These are phyloP conservation scores for Engystomops pustulosus DNA, from an alignment of 2,113 vertebrate species.

Conservation along the genomic window DNA sequence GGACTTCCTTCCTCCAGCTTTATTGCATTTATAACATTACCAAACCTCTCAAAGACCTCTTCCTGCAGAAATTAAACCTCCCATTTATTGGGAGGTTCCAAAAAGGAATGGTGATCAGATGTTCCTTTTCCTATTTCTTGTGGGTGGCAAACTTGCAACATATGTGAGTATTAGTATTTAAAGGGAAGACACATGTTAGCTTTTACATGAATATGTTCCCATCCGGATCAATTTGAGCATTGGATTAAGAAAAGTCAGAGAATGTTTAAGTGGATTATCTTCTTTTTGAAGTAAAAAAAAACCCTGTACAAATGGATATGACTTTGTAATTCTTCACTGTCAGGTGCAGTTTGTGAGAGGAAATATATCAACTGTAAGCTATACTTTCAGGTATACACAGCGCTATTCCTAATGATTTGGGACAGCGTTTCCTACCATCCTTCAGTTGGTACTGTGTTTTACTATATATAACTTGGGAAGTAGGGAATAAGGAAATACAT, in stretches of 20 bases:
- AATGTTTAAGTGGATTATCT: background rate
- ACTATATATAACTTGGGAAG: too few relatives aligned
- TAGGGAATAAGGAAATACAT: too few relatives aligned
- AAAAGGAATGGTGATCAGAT: background rate
- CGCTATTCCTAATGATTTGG: too few relatives aligned
- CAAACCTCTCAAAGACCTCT: background rate
- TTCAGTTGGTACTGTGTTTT: too few relatives aligned
- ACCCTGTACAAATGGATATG: conserved; percentile 8
- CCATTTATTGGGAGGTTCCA: background rate
- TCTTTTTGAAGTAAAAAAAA: background rate
- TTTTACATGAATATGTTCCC: background rate
- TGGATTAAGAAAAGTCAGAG: background rate
- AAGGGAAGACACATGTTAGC: background rate
- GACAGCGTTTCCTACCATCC: too few relatives aligned
- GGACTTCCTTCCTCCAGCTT: background rate
- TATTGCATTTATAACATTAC: background rate
- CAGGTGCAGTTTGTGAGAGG: background rate
- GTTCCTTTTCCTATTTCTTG: background rate
- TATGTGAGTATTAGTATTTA: background rate
- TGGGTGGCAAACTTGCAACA: background rate
- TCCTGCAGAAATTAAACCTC: background rate
- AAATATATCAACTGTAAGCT: too few relatives aligned
- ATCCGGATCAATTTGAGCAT: background rate
- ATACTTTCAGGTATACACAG: too few relatives aligned
- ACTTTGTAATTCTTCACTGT: background rate